Evolutionary conservation across 2,797 vertebrate species (phyloP), one percentile per base, ranked within the genome.

Genomic region (Argentina silus): DNA sequence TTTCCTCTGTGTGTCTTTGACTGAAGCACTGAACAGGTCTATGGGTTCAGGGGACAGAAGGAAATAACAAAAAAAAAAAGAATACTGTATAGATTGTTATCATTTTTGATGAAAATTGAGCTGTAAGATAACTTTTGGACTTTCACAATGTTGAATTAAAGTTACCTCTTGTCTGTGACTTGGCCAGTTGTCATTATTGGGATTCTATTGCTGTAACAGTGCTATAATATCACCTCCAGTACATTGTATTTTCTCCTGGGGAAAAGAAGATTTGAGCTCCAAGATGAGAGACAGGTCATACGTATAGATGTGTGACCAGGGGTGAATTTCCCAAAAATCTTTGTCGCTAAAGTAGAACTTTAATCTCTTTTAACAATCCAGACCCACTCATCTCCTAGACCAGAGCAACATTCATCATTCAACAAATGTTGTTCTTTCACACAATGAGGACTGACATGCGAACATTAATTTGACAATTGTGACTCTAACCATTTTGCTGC

Each of bases 121-220:
- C 96, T 98, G 96, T 98, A 98, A 97, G 95, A 93, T 92, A 96
- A 97, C 94, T 96, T 98, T 98, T 98, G 94, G 96, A 97, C 94
- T 97, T 96, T 96, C 95, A 98, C 96, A 94, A 96, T 96, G 96
- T 97, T 98, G 96, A 97, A 98, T 97, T 97, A 98, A 98, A 98
- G 96, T 98, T 97, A 96, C 95, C 96, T 97, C 96, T 95, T 98
- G 96, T 98, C 96, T 97, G 97, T 98, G 96, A 96, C 87, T 87
- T 91, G 88, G 85, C 86, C 89, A 75, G 90, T 81, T 82, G 81
- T 88, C 79, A 12, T 83, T 85, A 50, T 87, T 85, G 36, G 84
- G 63, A 76, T 84, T 82, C 80, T 63, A 75, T 36, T 36, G 27
- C 27, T 36, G n/a, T 36, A 36, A 36, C 27, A 36, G 27, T 36